Evolutionary conservation across 2,797 vertebrate species (phyloP).

Genomic region (Oreochromis grahami): DNA sequence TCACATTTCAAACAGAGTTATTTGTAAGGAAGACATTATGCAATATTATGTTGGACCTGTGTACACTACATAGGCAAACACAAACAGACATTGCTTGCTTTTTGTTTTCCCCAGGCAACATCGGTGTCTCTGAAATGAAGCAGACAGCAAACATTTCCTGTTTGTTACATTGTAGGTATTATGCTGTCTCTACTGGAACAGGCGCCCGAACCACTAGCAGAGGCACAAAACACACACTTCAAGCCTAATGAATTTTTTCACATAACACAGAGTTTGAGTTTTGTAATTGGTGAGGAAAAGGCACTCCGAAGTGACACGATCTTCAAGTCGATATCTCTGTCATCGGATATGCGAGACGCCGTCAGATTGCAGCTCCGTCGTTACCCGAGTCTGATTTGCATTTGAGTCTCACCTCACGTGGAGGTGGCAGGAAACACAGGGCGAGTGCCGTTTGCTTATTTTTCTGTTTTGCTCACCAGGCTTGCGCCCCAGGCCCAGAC

Average conservation of each 20-base stretch:
- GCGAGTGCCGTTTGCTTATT: neutral
- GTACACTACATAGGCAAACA: constrained; percentile 58
- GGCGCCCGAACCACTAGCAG: neutral
- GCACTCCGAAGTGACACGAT: neutral
- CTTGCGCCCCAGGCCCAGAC: neutral
- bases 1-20: constrained; percentile 48
- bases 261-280: neutral
- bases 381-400: neutral
- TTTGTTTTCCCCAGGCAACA: constrained; percentile 49
- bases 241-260: constrained; percentile 7
- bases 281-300: neutral
- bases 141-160: constrained; percentile 61
- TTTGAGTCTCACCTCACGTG: neutral
- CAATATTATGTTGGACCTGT: constrained; percentile 54
- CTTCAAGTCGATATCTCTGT: neutral
- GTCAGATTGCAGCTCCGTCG: neutral
- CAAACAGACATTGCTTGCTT: constrained; percentile 59
- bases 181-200: constrained; percentile 7
- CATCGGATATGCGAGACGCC: neutral
- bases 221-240: neutral
- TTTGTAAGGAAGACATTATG: constrained; percentile 49
- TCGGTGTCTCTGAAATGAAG: constrained; percentile 47
- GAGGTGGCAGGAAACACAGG: neutral
- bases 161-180: constrained; percentile 44
- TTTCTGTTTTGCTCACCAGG: neutral